Base-by-base conservation (phyloP, 2,113 vertebrate genomes). In the Origma solitaria region DNA sequence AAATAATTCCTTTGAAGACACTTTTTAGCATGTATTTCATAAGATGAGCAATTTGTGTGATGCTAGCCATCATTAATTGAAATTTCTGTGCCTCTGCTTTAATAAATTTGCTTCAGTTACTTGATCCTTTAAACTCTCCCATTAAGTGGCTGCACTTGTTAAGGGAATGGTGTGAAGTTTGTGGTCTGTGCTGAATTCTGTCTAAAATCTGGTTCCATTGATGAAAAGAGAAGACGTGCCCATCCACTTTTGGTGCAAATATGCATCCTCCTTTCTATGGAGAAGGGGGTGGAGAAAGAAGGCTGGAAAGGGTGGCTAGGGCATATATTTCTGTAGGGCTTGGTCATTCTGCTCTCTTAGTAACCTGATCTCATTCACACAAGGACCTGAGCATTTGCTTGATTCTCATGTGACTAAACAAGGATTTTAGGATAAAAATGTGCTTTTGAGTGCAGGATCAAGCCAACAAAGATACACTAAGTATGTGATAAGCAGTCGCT, bases 51-150 rank as follows among this genome's bases (percentile, higher is more conserved):
- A 96, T 97, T 97, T 33, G 10, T 95, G 81, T 94, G 94, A 96
- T 97, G 92, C 86, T 88, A 96, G 50, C 82, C 90, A 88, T 89
- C 94, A 97, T 97, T 97, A 97, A 97, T 94, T 97, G 95, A 96
- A 97, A 97, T 95, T 95, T 98, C 89, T 92, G 54, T 91, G 61
- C 76, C 84, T 95, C 94, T 54, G 44, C 57, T 96, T 95, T 97
- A 93, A 96, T 97, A 97, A 96, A 95, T 97, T 96, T 23, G 23
- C 72, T 86, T 96, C 86, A 86, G 79, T 94, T 92, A 89, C 91
- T 95, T 95, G 86, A 93, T 95, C 79, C 47, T 93, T 95, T 93
- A 96, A 86, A 60, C 86, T 95, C 65, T 76, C 42, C 2, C 12
- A 88, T 96, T 95, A 97, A 96, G 91, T 73, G 83, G 53, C 68